Base-by-base conservation (phyloP, 2,888 invertebrate genomes). In the Dermolepida albohirtum region DNA sequence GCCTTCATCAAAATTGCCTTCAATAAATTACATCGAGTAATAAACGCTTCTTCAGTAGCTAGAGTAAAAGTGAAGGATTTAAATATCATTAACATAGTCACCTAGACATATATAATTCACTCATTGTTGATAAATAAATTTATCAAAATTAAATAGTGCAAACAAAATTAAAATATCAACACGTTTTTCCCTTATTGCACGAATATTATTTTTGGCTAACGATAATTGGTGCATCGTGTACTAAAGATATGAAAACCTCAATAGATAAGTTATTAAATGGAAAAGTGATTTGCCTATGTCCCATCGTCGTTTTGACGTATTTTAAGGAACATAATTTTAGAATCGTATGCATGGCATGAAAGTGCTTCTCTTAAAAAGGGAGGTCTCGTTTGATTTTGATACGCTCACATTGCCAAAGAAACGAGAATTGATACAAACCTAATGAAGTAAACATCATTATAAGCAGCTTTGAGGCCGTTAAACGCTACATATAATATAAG, bases 241-340 rank as follows among this genome's bases (percentile, higher is more conserved):
- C 54, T 54, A 54, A 54, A 29, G 11, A 54, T 17, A 54, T 40
- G 16, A 17, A 6, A 14, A 52, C 34, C 34, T 29, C 29, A 10
- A 29, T 59, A 59, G 59, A 59, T 59, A 59, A 59, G n/a, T n/a
- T n/a, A 59, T 59, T 14, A 59, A 43, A 43, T 34, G 52, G 12
- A 27, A 5, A 1, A 5, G 50, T 40, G 40, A 54, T 54, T 40
- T n/a, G 40, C 17, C 40, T 5, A 11, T 4, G 39, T 7, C 34
- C 34, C 1, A 34, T 34, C 34, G 34, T 7, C 34, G 2, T 34
- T 34, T 34, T 34, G 39, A 40, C 40, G 27, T 59, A 22, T 27
- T 44, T 59, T 44, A 29, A 59, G 14, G 57, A 10, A 4, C 22
- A 59, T 59, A 59, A 59, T 59, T 59, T 59, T 44, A 29, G 44